A percentile compares a stretch with the other conserved stretches of the same genome.
phyloP scores from a whole-genome alignment of 1,140 invertebrate species.

The Drosophila pruinosa region DNA sequence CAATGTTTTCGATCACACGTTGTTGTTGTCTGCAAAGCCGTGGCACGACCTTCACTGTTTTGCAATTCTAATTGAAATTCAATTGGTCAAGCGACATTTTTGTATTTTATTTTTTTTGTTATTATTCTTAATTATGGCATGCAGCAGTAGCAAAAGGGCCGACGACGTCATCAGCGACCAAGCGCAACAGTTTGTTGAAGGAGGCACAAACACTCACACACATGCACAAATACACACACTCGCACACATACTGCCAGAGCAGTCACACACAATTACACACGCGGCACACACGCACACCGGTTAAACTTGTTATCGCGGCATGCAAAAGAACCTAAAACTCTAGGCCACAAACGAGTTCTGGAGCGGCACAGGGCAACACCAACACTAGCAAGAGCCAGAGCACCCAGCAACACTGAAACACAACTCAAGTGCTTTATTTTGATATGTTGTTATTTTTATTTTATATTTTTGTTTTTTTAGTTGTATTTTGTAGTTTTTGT shows the following conservation, averaged over 20 bases:
- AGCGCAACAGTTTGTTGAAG: conserved; percentile 78
- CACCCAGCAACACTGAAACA: conserved; percentile 31
- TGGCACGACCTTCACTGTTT: conserved; percentile 55
- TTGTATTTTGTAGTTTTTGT: conserved; percentile 37
- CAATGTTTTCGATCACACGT: conserved; percentile 20
- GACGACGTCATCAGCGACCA: conserved; percentile 48
- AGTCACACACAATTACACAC: conserved; percentile 44
- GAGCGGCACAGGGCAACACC: conserved; percentile 53
- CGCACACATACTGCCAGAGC: conserved; percentile 4
- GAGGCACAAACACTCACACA: conserved; percentile 50
- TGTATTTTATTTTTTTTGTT: neutral
- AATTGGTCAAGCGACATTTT: conserved; percentile 38
- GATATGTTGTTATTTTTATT: conserved; percentile 40
- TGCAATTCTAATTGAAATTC: conserved; percentile 69
- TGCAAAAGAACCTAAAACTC: conserved; percentile 70
- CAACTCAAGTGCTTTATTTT: conserved; percentile 73
- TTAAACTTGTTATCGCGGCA: conserved; percentile 78
- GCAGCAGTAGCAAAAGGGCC: conserved; percentile 42
- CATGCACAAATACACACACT: conserved; percentile 25
- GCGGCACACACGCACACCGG: conserved; percentile 73
- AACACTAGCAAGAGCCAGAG: conserved; percentile 30
- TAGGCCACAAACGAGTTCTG: conserved; percentile 73
- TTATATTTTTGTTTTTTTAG: conserved; percentile 13
- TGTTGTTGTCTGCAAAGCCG: neutral
- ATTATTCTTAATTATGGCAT: conserved; percentile 44